phyloP scores from a whole-genome alignment of 2,888 invertebrate genomes.

The Bedellia somnulentella region DNA sequence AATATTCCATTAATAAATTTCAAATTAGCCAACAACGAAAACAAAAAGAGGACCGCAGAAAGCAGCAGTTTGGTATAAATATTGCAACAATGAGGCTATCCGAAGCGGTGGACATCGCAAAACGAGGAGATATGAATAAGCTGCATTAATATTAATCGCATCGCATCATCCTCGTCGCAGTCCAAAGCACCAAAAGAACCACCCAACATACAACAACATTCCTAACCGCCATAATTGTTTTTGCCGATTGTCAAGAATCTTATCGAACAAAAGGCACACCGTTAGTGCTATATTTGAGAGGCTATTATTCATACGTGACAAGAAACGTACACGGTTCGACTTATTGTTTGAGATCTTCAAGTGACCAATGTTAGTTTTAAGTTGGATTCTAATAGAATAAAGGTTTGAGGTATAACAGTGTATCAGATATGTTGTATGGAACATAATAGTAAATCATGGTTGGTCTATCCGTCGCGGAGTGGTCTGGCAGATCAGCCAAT shows the following conservation, averaged over 20 bases:
- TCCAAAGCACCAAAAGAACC: conserved; percentile 27
- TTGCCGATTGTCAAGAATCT: conserved; percentile 38
- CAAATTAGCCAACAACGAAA: no score
- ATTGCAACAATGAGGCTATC: no score
- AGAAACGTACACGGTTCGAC: no score
- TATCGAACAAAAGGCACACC: conserved; percentile 34
- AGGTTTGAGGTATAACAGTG: no score
- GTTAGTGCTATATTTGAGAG: conserved; percentile 42
- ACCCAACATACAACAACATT: conserved; percentile 37
- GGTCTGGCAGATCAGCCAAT: conserved; percentile 21
- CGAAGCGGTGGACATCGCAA: no score
- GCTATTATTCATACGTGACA: conserved; percentile 17
- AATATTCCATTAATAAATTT: no score
- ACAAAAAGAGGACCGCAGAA: no score
- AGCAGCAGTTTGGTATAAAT: no score
- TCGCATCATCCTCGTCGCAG: conserved; percentile 29
- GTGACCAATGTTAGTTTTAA: no score
- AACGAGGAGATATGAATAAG: no score
- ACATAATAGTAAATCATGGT: conserved; percentile 38
- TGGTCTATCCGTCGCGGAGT: conserved; percentile 48
- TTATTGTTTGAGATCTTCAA: no score
- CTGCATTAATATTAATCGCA: conserved; percentile 52
- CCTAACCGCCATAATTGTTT: conserved; percentile 44
- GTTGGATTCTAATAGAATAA: no score
- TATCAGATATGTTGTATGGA: conserved; percentile 3